These are phyloP conservation scores for Oligia latruncula DNA, from an alignment of 2,888 invertebrate genomes.

Conservation along the genomic window DNA sequence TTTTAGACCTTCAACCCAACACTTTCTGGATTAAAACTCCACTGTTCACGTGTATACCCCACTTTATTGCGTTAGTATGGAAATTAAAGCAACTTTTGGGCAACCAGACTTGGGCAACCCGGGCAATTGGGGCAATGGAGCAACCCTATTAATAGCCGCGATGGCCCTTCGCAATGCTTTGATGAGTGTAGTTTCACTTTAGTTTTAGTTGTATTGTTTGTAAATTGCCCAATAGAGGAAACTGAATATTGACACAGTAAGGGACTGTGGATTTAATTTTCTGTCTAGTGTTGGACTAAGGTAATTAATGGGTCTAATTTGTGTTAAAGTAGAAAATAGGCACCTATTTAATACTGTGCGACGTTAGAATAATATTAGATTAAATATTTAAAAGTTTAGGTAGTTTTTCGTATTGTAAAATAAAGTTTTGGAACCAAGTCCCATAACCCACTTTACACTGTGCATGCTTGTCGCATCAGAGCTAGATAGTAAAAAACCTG, in stretches of 20 bases:
- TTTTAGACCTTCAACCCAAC: neutral
- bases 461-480: too few species aligned
- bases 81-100: constrained; percentile 54
- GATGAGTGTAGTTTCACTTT: constrained; percentile 62
- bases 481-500: too few species aligned
- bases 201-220: constrained; percentile 48
- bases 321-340: constrained; percentile 2
- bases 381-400: neutral
- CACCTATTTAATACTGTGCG: neutral
- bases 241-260: constrained; percentile 28
- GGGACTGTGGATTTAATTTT: constrained; percentile 47
- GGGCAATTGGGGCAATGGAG: constrained; percentile 24
- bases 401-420: too few species aligned
- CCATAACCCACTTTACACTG: too few species aligned
- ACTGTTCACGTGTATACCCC: neutral
- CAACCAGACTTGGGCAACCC: constrained; percentile 44
- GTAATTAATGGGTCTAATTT: constrained; percentile 11
- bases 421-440: too few species aligned
- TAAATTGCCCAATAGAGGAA: constrained; percentile 62
- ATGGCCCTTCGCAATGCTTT: constrained; percentile 58
- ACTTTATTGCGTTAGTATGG: constrained; percentile 48
- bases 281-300: neutral
- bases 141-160: constrained; percentile 58
- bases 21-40: constrained; percentile 11
- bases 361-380: neutral